Conservation (phyloP, 2,888 invertebrate species). For the Ophion costatus region DNA sequence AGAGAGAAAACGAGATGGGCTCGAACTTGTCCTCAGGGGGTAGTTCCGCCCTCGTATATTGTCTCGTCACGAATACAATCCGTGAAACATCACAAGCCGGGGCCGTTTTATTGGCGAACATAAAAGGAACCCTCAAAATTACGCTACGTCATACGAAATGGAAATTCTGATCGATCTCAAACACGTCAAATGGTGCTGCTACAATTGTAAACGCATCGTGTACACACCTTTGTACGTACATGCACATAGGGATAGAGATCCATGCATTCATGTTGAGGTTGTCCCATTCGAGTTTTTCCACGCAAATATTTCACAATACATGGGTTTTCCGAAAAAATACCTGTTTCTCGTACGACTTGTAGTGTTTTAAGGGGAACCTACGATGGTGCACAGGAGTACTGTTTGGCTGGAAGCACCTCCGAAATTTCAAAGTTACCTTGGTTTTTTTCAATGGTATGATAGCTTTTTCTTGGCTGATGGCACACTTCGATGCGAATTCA, state of each 20-base stretch:
- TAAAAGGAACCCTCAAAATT: slow-evolving; percentile 49
- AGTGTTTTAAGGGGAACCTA: too few species aligned
- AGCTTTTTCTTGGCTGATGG: too few species aligned
- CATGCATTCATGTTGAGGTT: not conserved
- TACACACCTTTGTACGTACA: not conserved
- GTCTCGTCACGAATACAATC: slow-evolving; percentile 42
- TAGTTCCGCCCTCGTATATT: slow-evolving; percentile 31
- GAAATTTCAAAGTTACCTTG: too few species aligned
- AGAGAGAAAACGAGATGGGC: slow-evolving; percentile 59
- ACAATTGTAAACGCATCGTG: not conserved
- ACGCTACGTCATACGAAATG: slow-evolving; percentile 46
- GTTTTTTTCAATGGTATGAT: too few species aligned
- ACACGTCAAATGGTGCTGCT: slow-evolving; percentile 16
- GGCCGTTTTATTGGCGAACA: slow-evolving; percentile 44
- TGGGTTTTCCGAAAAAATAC: too few species aligned
- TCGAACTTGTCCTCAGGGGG: slow-evolving; percentile 34
- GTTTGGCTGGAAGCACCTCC: too few species aligned
- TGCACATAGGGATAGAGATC: not conserved
- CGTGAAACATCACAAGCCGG: slow-evolving; percentile 38
- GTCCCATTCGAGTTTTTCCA: too few species aligned
- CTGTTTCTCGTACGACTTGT: too few species aligned
- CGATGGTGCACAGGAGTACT: too few species aligned
- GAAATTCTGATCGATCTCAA: slow-evolving; percentile 56
- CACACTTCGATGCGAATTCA: too few species aligned
- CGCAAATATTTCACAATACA: too few species aligned